Evolutionary conservation across 2,113 vertebrate species (phyloP).

Genomic region (Athene noctua): DNA sequence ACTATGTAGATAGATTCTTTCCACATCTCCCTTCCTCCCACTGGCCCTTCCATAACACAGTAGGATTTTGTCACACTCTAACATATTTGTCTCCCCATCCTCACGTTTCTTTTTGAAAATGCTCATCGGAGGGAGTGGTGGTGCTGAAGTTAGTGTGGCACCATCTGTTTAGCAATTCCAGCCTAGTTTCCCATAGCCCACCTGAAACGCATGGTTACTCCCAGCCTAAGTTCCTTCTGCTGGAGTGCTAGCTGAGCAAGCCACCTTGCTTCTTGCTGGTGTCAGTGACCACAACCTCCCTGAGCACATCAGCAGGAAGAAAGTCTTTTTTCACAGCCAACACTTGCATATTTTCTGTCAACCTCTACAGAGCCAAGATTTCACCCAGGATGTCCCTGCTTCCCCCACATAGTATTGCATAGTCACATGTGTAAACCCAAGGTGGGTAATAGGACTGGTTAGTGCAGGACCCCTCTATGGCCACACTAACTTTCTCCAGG

Average conservation of each 20-base stretch:
- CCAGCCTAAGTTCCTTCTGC: not conserved
- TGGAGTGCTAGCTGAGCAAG: not conserved
- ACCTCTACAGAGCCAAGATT: not conserved
- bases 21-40: slow-evolving; percentile 6
- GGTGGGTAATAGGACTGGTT: not conserved
- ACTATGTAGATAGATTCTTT: slow-evolving; percentile 13
- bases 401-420: not conserved
- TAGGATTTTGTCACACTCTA: slow-evolving; percentile 21
- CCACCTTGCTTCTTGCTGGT: not conserved
- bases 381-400: not conserved
- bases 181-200: not conserved
- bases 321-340: not conserved
- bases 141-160: not conserved
- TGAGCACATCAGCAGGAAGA: not conserved
- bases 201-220: slow-evolving; percentile 7
- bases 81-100: slow-evolving; percentile 16
- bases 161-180: slow-evolving; percentile 36
- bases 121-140: not conserved
- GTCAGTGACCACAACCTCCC: not conserved
- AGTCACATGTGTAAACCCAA: not conserved
- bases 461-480: not conserved
- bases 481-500: not conserved
- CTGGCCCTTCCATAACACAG: not conserved
- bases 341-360: not conserved
- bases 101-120: slow-evolving; percentile 23